Percentiles rank a stretch among this genome's conserved stretches.
Conservation (phyloP, 2,113 vertebrate species). For the Phalacrocorax pelagicus region DNA sequence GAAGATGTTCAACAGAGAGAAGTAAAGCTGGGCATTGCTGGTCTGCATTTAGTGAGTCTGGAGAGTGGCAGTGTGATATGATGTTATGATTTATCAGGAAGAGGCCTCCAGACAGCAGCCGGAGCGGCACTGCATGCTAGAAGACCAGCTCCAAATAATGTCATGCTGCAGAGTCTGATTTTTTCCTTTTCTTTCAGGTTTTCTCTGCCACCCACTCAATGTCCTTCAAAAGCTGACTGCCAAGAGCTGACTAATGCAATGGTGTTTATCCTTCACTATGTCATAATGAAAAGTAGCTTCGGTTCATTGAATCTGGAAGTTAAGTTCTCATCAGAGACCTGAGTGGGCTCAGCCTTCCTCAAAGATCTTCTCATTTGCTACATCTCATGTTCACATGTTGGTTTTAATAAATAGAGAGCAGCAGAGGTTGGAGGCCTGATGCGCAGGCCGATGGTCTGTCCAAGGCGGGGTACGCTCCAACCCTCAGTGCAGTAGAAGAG, state of each 20-base stretch:
- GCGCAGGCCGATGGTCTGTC: not conserved
- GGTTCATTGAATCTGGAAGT: not conserved
- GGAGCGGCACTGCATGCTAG: accelerated
- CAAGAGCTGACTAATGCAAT: not conserved
- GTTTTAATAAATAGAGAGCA: not conserved
- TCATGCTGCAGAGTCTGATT: not conserved
- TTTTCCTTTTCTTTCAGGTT: not conserved
- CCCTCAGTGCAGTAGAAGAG: not conserved
- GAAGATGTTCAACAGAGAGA: not conserved
- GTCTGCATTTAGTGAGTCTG: not conserved
- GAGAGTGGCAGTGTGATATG: not conserved
- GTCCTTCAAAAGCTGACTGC: constrained; percentile 24
- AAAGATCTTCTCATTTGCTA: not conserved
- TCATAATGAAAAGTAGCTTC: constrained; percentile 4
- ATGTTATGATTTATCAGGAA: not conserved
- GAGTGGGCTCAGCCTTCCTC: not conserved
- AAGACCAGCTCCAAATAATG: not conserved
- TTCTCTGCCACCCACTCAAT: constrained; percentile 24
- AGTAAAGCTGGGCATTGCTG: not conserved
- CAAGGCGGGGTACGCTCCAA: not conserved
- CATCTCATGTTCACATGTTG: not conserved
- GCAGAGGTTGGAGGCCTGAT: not conserved
- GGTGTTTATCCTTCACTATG: not conserved
- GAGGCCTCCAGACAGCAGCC: not conserved
- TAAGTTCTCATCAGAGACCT: not conserved